Conservation (phyloP, 2,797 vertebrate species). For the Glossophaga mutica region DNA sequence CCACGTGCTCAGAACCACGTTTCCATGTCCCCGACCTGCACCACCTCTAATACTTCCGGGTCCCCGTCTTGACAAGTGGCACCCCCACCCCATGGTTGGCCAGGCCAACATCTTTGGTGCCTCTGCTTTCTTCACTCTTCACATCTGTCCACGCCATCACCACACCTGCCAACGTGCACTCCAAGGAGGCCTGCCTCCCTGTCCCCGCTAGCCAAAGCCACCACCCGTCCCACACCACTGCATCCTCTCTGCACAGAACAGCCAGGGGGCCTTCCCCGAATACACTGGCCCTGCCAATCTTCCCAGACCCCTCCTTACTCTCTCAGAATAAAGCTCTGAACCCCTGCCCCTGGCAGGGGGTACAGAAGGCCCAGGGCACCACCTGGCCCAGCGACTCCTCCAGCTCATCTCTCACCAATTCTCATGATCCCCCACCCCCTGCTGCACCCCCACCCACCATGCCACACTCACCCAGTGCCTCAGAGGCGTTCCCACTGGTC, state of each 20-base stretch:
- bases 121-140: background rate
- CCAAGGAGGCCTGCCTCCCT: background rate
- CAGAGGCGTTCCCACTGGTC: background rate
- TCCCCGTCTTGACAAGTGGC: rapidly evolving
- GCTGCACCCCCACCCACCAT: too few relatives aligned
- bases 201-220: background rate
- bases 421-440: background rate
- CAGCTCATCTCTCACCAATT: background rate
- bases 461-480: too few relatives aligned
- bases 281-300: rapidly evolving
- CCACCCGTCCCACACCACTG: background rate
- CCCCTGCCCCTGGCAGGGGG: rapidly evolving
- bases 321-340: background rate
- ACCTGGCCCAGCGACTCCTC: background rate
- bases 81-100: rapidly evolving
- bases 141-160: background rate
- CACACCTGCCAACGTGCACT: rapidly evolving
- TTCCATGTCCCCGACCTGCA: background rate
- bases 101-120: background rate
- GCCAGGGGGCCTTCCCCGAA: background rate
- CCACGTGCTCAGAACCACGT: background rate
- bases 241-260: background rate
- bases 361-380: background rate
- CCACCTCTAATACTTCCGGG: background rate
- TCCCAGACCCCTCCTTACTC: background rate